Conservation (phyloP, 2,797 vertebrate genomes). For the Babyrousa celebensis region DNA sequence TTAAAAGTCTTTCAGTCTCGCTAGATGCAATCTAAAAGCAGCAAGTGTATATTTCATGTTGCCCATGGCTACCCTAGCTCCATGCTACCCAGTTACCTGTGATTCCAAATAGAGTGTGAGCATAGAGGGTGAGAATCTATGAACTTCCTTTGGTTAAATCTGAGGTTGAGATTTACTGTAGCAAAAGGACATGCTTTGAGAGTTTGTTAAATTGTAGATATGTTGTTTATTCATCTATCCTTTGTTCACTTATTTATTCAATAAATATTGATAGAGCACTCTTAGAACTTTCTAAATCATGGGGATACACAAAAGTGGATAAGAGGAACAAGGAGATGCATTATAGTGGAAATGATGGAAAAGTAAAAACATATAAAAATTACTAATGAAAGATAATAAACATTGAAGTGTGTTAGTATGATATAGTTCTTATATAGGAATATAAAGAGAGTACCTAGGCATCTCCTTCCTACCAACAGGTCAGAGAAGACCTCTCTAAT, state of each 20-base stretch:
- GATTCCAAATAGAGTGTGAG: neutral
- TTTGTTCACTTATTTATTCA: neutral
- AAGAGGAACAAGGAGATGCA: neutral
- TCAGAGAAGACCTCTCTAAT: neutral
- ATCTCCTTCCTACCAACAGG: neutral
- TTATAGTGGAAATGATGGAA: neutral
- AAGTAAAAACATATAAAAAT: neutral
- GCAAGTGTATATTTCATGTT: neutral
- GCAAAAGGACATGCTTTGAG: neutral
- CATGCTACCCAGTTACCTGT: neutral
- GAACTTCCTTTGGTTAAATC: neutral
- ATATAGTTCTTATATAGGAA: neutral
- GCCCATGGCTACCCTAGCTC: neutral
- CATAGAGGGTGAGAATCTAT: neutral
- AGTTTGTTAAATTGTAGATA: neutral
- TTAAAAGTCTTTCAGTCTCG: neutral
- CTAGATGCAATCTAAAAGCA: neutral
- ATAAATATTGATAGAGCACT: neutral
- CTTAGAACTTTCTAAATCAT: neutral
- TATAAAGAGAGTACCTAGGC: neutral
- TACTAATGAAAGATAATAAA: neutral
- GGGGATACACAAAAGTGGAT: neutral
- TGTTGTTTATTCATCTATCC: slow-evolving; percentile 21
- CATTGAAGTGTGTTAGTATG: neutral
- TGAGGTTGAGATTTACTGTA: neutral